Evolutionary conservation across 2,113 vertebrate genomes (phyloP), one percentile per base, ranked within the genome.

Genomic region (Fulica atra): DNA sequence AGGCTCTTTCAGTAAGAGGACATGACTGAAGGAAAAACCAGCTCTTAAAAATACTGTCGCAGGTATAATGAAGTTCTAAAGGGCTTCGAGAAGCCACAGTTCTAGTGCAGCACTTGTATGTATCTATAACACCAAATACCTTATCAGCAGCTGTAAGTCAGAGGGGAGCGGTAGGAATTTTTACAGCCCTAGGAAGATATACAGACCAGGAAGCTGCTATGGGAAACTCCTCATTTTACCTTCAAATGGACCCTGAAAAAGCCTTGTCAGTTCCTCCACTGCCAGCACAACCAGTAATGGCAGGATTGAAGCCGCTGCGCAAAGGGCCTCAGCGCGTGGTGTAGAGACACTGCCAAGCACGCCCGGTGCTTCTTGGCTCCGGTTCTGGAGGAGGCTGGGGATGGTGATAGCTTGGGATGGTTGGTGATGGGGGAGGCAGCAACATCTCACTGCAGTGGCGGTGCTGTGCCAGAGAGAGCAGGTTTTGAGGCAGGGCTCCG

Each of bases 321-420:
- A 7, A 71, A 57, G 89, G 48, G 71, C 16, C 36, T 40, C 90
- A 76, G 78, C 8, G 29, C 7, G 44, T 46, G 44, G 15, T 17
- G 8, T 46, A 46, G 44, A 46, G 44, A 46, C 18, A 46, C 15
- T 94, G 93, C 84, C 86, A 54, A 72, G 80, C 42, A 2, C 31
- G 48, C 77, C 42, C 0, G 0, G 25, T 53, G 57, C 35, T 29
- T 80, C 33, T 15, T 63, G 63, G 2, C 81, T 79, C 11, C 54
- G 23, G 46, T 4, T 36, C 61, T 84, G 82, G 51, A 54, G 10
- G 44, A 46, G 50, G 11, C 40, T 79, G 82, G 24, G 66, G 16
- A 65, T 35, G 42, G 6, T 2, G 20, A 5, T 16, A 28, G 38
- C 2, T 61, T 0, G 7, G 70, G 59, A 1, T 5, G 42, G 31